Percentiles rank a stretch among this genome's conserved stretches.
These are phyloP conservation scores for Conus canariensis DNA, from an alignment of 2,888 invertebrate genomes.

Conservation along the genomic window DNA sequence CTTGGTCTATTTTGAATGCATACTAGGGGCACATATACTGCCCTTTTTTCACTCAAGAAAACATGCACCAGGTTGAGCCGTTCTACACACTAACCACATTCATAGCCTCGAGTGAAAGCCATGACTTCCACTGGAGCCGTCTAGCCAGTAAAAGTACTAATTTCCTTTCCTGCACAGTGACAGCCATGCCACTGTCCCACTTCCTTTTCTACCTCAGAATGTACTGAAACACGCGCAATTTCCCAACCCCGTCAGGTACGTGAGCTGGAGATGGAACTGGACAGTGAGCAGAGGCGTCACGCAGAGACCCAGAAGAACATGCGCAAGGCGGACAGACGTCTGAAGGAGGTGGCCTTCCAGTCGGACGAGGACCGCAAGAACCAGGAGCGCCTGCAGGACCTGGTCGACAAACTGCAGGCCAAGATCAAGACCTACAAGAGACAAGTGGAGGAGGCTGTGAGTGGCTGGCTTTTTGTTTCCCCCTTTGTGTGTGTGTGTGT, in stretches of 20 bases:
- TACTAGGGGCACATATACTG: too few relatives aligned
- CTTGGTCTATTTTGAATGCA: too few relatives aligned
- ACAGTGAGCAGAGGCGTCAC: slow-evolving; percentile 98
- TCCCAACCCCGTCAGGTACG: slow-evolving; percentile 64
- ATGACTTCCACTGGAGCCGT: too few relatives aligned
- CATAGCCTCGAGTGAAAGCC: too few relatives aligned
- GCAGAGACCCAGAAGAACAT: slow-evolving; percentile 99
- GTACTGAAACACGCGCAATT: too few relatives aligned
- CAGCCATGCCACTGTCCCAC: too few relatives aligned
- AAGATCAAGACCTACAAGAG: slow-evolving; percentile 99
- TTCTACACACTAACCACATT: too few relatives aligned
- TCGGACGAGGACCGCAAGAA: slow-evolving; percentile 99
- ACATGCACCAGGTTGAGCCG: too few relatives aligned
- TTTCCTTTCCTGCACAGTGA: too few relatives aligned
- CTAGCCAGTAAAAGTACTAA: too few relatives aligned
- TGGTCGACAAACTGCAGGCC: slow-evolving; percentile 97
- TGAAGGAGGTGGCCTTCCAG: slow-evolving; percentile 92
- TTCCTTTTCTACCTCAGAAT: too few relatives aligned
- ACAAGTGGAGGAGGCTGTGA: slow-evolving; percentile 98
- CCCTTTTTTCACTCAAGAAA: too few relatives aligned
- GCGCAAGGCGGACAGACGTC: slow-evolving; percentile 96
- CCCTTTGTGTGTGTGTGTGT: not conserved
- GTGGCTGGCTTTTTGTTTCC: slow-evolving; percentile 59
- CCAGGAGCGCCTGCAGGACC: slow-evolving; percentile 99
- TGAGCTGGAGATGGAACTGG: slow-evolving; percentile 87